Base-by-base conservation (phyloP, 2,797 vertebrate species). In the Loriculus beryllinus region DNA sequence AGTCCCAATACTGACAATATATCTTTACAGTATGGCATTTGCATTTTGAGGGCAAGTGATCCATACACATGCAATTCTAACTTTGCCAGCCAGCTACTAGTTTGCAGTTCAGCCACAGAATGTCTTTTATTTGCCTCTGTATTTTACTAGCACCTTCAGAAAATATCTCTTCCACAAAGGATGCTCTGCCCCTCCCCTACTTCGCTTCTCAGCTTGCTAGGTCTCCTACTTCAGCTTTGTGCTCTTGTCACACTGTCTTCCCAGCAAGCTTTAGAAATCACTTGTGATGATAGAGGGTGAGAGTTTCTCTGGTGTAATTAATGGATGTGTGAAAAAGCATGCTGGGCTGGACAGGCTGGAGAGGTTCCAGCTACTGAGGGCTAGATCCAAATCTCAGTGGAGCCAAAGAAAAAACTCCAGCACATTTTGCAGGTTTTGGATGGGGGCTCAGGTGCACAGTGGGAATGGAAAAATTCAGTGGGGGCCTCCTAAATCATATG, bases 251-350 rank as follows among this genome's bases (percentile, higher is more conserved):
- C 72, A 54, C 52, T 52, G 57, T 19, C 76, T 92, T 81, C 62
- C 69, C 84, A 86, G 88, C 72, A 91, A 91, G 88, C 91, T 86
- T 91, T 94, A 92, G 79, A 93, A 93, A 92, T 74, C 0, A 2
- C 57, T 92, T 81, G 91, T 39, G 69, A 88, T 39, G n/a, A 71
- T 19, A 81, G 79, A 94, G 69, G 59, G 79, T 71, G 82, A 92
- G 84, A 87, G 91, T 75, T 92, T 88, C 86, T 92, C 65, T 88
- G 54, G 49, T 92, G 79, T 94, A 93, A 96, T 94, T 96, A 95
- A 91, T 56, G 69, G 88, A 91, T 62, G 84, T 87, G 94, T 87
- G 86, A 93, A 95, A 96, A 90, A 86, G 69, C 94, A 86, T 92
- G 94, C 93, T 85, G 86, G 82, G 84, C 57, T 91, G 92, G 88